phyloP scores from a whole-genome alignment of 2,888 invertebrate species.

The Mythimna impura region DNA sequence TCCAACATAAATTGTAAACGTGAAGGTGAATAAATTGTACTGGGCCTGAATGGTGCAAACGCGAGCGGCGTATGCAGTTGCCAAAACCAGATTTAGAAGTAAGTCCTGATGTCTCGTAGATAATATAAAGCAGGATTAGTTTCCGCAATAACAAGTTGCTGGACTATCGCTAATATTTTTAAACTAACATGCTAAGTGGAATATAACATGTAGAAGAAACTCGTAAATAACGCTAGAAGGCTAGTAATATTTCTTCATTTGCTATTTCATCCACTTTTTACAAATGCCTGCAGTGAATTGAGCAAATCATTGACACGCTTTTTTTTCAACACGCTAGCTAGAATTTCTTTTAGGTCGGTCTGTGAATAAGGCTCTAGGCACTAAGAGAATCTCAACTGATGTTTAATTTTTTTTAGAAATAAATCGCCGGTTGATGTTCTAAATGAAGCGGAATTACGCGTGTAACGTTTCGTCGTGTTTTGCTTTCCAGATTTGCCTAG shows the following conservation, averaged over 20 bases:
- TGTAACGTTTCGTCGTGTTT: constrained; percentile 2
- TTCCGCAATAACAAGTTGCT: constrained; percentile 3
- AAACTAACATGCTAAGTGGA: background rate
- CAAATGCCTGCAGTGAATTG: constrained; percentile 24
- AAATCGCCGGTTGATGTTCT: background rate
- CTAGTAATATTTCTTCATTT: constrained; percentile 16
- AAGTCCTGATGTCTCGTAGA: constrained; percentile 4
- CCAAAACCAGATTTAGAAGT: constrained; percentile 30
- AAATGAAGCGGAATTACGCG: constrained; percentile 3
- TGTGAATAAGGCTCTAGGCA: constrained; percentile 13
- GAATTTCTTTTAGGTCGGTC: background rate
- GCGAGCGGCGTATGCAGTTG: constrained; percentile 6
- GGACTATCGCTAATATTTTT: background rate
- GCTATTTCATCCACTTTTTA: constrained; percentile 20
- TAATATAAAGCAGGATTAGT: background rate
- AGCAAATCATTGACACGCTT: constrained; percentile 24
- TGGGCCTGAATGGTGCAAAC: constrained; percentile 2
- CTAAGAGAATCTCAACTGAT: background rate
- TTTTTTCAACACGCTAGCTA: constrained; percentile 22
- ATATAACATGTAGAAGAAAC: background rate
- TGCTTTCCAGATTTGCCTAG: constrained; percentile 8
- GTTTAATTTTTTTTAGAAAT: background rate
- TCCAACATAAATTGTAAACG: constrained; percentile 33
- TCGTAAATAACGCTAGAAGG: constrained; percentile 1
- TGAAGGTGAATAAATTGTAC: constrained; percentile 35